phyloP scores from a whole-genome alignment of 1,140 invertebrate species.

The Drosophila nikananu region DNA sequence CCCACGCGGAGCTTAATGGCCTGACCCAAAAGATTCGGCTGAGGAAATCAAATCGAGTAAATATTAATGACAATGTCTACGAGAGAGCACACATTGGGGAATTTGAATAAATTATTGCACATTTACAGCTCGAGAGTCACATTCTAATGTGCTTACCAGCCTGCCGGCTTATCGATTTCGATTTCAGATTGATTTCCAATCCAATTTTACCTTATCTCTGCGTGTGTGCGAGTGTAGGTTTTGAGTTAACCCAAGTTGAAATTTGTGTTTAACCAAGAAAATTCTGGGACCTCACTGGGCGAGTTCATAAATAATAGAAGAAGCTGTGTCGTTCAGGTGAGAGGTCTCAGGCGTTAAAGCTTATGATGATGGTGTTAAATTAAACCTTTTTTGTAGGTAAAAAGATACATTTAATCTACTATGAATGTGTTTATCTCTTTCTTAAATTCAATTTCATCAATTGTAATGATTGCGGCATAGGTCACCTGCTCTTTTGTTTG shows the following conservation, averaged over 20 bases:
- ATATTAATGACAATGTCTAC: conserved; percentile 76
- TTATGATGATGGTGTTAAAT: conserved; percentile 26
- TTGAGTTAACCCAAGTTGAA: conserved; percentile 22
- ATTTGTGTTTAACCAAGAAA: conserved; percentile 8
- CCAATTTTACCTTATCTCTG: conserved; percentile 52
- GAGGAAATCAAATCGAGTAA: conserved; percentile 59
- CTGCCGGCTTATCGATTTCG: conserved; percentile 71
- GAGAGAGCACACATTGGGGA: conserved; percentile 68
- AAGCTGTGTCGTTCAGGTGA: conserved; percentile 21
- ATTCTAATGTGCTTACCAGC: conserved; percentile 65
- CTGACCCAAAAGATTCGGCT: conserved; percentile 57
- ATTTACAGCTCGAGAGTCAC: conserved; percentile 76
- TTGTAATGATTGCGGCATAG: conserved; percentile 4
- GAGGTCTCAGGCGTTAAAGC: conserved; percentile 25
- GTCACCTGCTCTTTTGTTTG: conserved; percentile 10
- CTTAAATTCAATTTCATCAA: background rate
- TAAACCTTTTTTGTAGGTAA: background rate
- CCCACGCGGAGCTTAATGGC: conserved; percentile 71
- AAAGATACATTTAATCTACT: background rate
- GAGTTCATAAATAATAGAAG: conserved; percentile 71
- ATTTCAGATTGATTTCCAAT: conserved; percentile 77
- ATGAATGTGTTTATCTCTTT: background rate
- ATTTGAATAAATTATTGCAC: conserved; percentile 83
- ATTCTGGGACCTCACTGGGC: conserved; percentile 42
- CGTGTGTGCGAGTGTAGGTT: conserved; percentile 2